phyloP scores from a whole-genome alignment of 2,888 invertebrate genomes.

The Ischnus inquisitorius region DNA sequence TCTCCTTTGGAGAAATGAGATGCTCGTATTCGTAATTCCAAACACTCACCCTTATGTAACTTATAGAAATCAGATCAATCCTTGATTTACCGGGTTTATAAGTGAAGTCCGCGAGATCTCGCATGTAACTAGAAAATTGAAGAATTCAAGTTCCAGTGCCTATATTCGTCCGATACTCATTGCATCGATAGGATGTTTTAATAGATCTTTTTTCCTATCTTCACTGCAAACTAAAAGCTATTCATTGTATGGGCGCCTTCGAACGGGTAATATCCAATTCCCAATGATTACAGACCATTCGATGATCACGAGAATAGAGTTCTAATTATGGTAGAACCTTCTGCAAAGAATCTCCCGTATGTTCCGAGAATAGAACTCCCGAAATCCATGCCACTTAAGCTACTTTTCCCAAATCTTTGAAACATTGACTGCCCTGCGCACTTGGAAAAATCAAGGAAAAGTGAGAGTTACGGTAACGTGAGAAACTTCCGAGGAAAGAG shows the following conservation, averaged over 20 bases:
- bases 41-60: slow-evolving; percentile 16
- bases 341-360: slow-evolving; percentile 14
- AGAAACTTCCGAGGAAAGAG: slow-evolving; percentile 54
- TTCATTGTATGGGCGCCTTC: too few species aligned
- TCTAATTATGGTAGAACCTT: slow-evolving; percentile 22
- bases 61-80: not conserved
- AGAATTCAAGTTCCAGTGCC: not conserved
- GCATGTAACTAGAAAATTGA: not conserved
- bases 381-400: slow-evolving; percentile 52
- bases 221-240: too few species aligned
- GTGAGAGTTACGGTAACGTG: slow-evolving; percentile 53
- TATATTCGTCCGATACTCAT: too few species aligned
- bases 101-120: not conserved
- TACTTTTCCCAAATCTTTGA: slow-evolving; percentile 61
- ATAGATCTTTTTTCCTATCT: too few species aligned
- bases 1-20: slow-evolving; percentile 27
- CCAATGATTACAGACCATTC: too few species aligned
- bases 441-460: slow-evolving; percentile 29
- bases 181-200: not conserved
- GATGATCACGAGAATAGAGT: slow-evolving; percentile 21
- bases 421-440: slow-evolving; percentile 29
- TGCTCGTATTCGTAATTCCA: slow-evolving; percentile 45
- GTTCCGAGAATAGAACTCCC: slow-evolving; percentile 23
- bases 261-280: too few species aligned
- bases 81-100: not conserved